phyloP scores from a whole-genome alignment of 2,888 invertebrate species.

The Limnephilus lunatus region DNA sequence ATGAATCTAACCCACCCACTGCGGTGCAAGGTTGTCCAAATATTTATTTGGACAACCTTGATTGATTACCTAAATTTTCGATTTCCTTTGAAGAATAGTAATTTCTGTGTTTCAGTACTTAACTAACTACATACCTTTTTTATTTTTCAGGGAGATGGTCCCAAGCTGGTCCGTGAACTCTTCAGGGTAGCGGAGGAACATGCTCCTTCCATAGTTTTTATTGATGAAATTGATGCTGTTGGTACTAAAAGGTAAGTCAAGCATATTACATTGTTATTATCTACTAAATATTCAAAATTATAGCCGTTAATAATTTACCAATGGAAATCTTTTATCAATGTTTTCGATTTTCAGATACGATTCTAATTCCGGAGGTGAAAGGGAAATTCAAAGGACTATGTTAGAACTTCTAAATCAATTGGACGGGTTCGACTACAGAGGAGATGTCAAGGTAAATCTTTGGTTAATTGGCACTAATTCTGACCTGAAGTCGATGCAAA shows the following conservation, averaged over 20 bases:
- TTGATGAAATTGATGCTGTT: conserved; percentile 99
- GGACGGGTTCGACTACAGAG: conserved; percentile 97
- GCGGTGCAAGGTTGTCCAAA: too few species aligned
- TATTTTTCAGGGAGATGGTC: conserved; percentile 91
- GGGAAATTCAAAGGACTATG: conserved; percentile 99
- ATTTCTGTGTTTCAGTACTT: background rate
- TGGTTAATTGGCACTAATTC: too few species aligned
- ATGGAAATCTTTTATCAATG: background rate
- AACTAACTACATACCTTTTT: background rate
- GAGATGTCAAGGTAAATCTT: conserved; percentile 91
- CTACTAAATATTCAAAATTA: background rate
- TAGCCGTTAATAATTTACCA: too few species aligned
- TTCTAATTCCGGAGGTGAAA: conserved; percentile 99
- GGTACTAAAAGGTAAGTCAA: conserved; percentile 90
- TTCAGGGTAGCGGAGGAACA: conserved; percentile 99
- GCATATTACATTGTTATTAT: background rate
- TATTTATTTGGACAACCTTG: background rate
- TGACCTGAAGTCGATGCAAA: too few species aligned
- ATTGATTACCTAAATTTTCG: background rate
- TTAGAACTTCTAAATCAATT: conserved; percentile 98
- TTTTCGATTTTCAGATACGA: conserved; percentile 82
- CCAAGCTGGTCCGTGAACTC: conserved; percentile 97
- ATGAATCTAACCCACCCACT: too few species aligned
- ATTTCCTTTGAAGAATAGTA: conserved; percentile 38
- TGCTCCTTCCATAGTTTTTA: conserved; percentile 99